Percentiles rank a stretch among this genome's conserved stretches.
phyloP scores from a whole-genome alignment of 1,140 invertebrate genomes.

The Drosophila erecta region DNA sequence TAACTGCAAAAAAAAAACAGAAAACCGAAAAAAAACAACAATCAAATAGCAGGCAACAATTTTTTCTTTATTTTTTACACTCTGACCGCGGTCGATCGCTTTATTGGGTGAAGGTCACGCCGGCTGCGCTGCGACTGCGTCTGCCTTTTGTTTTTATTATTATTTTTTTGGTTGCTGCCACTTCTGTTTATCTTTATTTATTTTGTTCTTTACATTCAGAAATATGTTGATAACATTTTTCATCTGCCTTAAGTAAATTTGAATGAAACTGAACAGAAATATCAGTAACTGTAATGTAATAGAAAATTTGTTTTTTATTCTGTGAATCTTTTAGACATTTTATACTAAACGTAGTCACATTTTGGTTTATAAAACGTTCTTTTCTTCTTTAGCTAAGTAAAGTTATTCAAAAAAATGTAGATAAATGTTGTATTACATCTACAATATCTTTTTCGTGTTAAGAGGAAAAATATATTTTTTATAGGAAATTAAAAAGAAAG shows the following conservation, averaged over 20 bases:
- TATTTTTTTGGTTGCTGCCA: slow-evolving; percentile 19
- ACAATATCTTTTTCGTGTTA: no score
- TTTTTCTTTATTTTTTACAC: slow-evolving; percentile 36
- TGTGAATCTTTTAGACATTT: no score
- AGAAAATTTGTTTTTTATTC: no score
- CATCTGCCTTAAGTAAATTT: slow-evolving; percentile 2
- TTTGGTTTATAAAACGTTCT: neutral
- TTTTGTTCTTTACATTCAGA: neutral
- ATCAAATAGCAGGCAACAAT: slow-evolving; percentile 8
- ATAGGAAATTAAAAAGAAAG: neutral
- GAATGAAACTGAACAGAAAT: neutral
- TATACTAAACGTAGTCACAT: neutral
- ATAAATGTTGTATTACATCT: neutral
- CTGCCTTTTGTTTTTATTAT: slow-evolving; percentile 48
- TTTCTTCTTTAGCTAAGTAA: neutral
- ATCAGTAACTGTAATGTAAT: no score
- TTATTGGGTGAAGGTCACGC: slow-evolving; percentile 78
- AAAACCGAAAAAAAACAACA: neutral
- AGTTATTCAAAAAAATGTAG: neutral
- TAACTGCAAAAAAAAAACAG: slow-evolving; percentile 45
- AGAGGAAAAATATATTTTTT: no score
- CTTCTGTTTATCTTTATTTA: slow-evolving; percentile 32
- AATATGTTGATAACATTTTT: neutral
- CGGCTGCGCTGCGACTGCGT: slow-evolving; percentile 45
- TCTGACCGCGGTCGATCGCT: slow-evolving; percentile 65